Evolutionary conservation across 2,797 vertebrate genomes (phyloP), one percentile per base, ranked within the genome.

Genomic region (Eutrigla gurnardus): DNA sequence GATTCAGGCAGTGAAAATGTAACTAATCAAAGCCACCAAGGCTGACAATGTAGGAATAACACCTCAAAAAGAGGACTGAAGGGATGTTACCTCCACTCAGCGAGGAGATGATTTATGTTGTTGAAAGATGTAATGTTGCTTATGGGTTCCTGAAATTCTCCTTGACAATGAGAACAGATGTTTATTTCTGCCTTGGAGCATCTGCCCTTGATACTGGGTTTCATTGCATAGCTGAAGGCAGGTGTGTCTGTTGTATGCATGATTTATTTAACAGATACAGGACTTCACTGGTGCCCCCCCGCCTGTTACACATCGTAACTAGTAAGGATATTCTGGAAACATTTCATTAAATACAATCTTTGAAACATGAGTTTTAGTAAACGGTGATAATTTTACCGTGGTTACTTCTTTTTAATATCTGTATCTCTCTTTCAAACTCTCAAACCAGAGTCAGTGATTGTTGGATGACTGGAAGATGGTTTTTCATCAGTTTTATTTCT

Each of bases 181-280:
- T 86, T 87, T 86, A 63, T 74, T 75, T 80, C 74, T 73, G 81
- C 80, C 75, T 60, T 33, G 54, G 55, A 86, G 81, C 80, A 70
- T 85, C 69, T 86, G 89, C 81, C 86, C 78, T 82, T 79, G 75
- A 78, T 71, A 14, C 13, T 58, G 67, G 76, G 70, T 82, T 85
- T 86, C 62, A 47, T 85, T 80, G 72, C 57, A 60, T 15, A 37
- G 65, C 82, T 80, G 37, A 37, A 77, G 71, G 82, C 65, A 77
- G 54, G 69, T 89, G 72, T 75, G 14, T 82, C 47, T 73, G 66
- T 46, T 70, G 46, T 65, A 55, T 63, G 64, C 75, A 80, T 88
- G 84, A 90, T 86, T 92, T 89, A 91, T 87, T 89, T 77, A 88
- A 86, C 67, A 82, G 75, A 80, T 75, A 80, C 43, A 52, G 62